Evolutionary conservation across 2,113 vertebrate species (phyloP).

Genomic region (Ctenomys sociabilis): DNA sequence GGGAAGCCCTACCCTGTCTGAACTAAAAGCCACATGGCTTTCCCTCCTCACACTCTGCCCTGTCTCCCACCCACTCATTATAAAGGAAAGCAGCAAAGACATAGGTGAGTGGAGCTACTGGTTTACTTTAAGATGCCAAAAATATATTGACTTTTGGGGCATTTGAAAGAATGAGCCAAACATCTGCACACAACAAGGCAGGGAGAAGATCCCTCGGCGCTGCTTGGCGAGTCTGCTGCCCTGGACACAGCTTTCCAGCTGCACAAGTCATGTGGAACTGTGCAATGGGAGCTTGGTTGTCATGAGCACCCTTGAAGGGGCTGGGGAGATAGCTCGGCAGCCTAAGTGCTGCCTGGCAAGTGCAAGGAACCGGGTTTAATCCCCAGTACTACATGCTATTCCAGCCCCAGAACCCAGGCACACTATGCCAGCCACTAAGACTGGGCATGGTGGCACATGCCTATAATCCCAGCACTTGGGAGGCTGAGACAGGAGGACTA

Average conservation of each 20-base stretch:
- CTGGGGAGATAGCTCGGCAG: too few relatives aligned
- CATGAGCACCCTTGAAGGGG: background rate
- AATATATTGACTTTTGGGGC: background rate
- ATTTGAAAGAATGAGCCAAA: conserved; percentile 34
- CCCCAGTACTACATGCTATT: too few relatives aligned
- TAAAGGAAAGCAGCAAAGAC: background rate
- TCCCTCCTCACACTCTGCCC: background rate
- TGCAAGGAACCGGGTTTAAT: too few relatives aligned
- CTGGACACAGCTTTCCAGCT: background rate
- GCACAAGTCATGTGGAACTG: background rate
- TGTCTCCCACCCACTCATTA: background rate
- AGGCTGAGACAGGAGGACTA: too few relatives aligned
- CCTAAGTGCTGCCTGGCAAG: too few relatives aligned
- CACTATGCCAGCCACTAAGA: too few relatives aligned
- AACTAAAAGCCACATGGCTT: background rate
- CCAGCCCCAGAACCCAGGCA: too few relatives aligned
- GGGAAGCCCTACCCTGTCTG: too few relatives aligned
- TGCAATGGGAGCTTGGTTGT: background rate
- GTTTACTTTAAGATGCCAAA: background rate
- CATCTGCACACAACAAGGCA: background rate
- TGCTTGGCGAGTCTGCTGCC: background rate
- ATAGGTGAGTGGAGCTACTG: background rate
- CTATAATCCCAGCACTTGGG: too few relatives aligned
- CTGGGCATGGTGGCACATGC: too few relatives aligned
- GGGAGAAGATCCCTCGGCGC: background rate